Base-by-base conservation (phyloP, 2,888 invertebrate genomes). In the Nymphalis urticae region DNA sequence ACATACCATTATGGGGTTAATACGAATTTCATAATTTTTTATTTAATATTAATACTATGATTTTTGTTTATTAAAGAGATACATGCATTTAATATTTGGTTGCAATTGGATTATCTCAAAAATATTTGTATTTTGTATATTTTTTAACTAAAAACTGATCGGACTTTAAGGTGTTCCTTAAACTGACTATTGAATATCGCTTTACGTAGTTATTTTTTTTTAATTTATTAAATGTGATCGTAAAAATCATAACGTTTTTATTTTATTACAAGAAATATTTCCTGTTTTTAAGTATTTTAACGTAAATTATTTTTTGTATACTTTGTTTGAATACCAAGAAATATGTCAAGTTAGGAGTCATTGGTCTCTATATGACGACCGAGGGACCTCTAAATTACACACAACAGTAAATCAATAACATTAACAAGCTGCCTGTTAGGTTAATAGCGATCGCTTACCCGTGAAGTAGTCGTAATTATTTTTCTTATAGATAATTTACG, bases 341-440 rank as follows among this genome's bases (percentile, higher is more conserved):
- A 4, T 4, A 42, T 42, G 42, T 42, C 42, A 19, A 48, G 17
- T 48, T 13, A 21, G 48, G 36, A 48, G 21, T n/a, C 48, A 61
- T 56, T 56, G n/a, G 32, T 56, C 56, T 32, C n/a, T 6, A n/a
- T 3, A 62, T 62, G 59, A 65, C 82, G 88, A 90, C 89, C 87
- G 85, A 81, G 83, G 90, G 92, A 92, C 92, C 92, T 92, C 89
- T 88, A 92, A 92, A 92, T 89, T 90, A 92, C 92, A 92, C 92
- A 92, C 90, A 91, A 90, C 90, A 90, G 87, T 87, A 82, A 86
- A 80, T 82, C 6, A 32, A 32, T 32, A 85, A 88, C 85, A 85
- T 87, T 87, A 86, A 86, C 82, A 79, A 77, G 42, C 58, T 42
- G 17, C 13, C 19, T 58, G 58, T 63, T 51, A 53, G 56, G 36